A percentile compares a stretch with the other conserved stretches of the same genome.
Evolutionary conservation across 2,797 vertebrate species (phyloP).

Genomic region (Streptopelia turtur): DNA sequence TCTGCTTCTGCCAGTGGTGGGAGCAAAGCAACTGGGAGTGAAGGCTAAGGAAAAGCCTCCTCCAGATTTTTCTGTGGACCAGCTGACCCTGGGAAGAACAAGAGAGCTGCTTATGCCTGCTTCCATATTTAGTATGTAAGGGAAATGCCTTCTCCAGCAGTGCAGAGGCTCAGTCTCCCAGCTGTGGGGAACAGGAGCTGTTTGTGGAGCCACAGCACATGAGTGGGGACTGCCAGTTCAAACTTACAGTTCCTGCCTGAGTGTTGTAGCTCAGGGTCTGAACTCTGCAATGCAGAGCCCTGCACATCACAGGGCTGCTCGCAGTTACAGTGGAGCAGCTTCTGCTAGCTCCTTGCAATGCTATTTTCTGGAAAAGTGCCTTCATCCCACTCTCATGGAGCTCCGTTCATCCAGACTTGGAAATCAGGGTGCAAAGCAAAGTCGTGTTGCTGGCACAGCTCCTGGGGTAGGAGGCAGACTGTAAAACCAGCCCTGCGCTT

Average conservation of each 20-base stretch:
- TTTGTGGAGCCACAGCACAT: background rate
- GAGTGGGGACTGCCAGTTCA: background rate
- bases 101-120: background rate
- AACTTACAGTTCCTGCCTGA: background rate
- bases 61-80: background rate
- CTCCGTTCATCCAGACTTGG: background rate
- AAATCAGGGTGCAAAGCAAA: background rate
- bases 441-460: fast-evolving
- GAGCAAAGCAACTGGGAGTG: background rate
- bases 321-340: background rate
- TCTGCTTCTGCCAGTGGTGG: background rate
- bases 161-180: background rate
- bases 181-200: background rate
- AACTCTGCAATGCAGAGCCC: background rate
- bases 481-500: background rate
- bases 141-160: background rate
- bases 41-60: background rate
- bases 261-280: background rate
- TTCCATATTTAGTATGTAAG: background rate
- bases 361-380: background rate
- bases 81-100: background rate
- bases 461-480: background rate
- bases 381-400: background rate
- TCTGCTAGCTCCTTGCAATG: background rate
- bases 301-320: background rate